Evolutionary conservation across 2,888 invertebrate genomes (phyloP), one percentile per base, ranked within the genome.

Genomic region (Sericinus montela): DNA sequence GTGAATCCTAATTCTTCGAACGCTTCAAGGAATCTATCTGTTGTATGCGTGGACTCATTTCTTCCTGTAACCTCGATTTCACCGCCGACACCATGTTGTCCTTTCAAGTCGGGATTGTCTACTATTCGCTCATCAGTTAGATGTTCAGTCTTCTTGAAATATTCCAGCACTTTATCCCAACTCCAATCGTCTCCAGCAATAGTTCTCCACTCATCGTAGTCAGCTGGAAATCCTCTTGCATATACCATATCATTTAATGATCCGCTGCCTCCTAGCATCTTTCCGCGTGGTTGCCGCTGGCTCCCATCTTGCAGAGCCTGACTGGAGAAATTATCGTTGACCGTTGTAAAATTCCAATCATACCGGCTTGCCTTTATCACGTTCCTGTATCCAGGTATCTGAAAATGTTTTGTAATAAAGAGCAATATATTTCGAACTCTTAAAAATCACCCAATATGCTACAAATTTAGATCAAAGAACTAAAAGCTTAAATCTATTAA

Each of bases 161-260:
- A 82, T 1, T 69, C 53, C 0, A 86, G 60, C 0, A 84, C 81
- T 6, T 69, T 67, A 0, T 59, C 52, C 85, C 85, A 86, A 45
- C 56, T 62, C 85, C 85, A 86, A 0, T 62, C 53, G 0, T 64
- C 56, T 0, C 80, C 80, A 1, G 60, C 60, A 9, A 66, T 48
- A 2, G 52, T 14, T 0, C 75, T 80, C 86, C 85, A 87, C 43
- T 80, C 79, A 4, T 80, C 60, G 59, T 80, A 87, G 60, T 87
- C 86, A 0, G 52, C 55, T 9, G 84, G 83, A 52, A 72, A 74
- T 0, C 86, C 86, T 3, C 86, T 65, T 1, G 83, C 60, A 58
- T 86, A 85, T 8, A 86, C 67, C 84, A 85, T 83, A 62, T 79
- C 79, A 51, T 82, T 84, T 48, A 83, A 57, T 19, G 83, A 79